These are phyloP conservation scores for Deilephila elpenor DNA, from an alignment of 2,888 invertebrate genomes.

Conservation along the genomic window DNA sequence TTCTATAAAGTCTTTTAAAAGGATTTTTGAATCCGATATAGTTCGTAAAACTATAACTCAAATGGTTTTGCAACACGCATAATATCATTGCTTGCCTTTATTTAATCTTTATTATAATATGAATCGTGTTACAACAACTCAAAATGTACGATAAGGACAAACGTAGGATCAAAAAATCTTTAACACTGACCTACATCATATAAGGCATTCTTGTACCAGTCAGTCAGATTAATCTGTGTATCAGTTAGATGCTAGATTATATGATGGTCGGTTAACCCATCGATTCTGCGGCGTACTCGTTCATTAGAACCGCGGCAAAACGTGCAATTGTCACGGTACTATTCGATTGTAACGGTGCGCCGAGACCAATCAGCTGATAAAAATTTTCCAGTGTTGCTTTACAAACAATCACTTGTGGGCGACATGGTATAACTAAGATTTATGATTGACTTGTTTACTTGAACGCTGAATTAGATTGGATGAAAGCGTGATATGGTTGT, in stretches of 20 bases:
- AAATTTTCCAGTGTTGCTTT: conserved; percentile 6
- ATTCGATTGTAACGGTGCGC: neutral
- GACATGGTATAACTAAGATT: conserved; percentile 2
- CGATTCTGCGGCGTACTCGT: neutral
- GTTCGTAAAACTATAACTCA: too few species aligned
- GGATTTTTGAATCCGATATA: too few species aligned
- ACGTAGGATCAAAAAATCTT: too few species aligned
- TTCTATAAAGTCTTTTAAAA: too few species aligned
- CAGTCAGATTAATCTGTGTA: too few species aligned
- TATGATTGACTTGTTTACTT: neutral
- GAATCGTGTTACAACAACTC: too few species aligned
- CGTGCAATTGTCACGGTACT: neutral
- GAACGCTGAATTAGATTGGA: neutral
- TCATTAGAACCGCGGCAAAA: conserved; percentile 21
- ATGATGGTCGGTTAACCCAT: neutral
- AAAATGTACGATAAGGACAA: too few species aligned
- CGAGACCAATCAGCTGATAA: conserved; percentile 2
- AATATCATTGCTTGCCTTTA: too few species aligned
- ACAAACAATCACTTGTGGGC: conserved; percentile 18
- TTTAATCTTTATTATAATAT: too few species aligned
- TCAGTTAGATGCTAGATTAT: neutral
- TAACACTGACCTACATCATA: too few species aligned
- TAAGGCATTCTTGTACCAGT: too few species aligned
- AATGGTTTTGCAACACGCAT: too few species aligned
- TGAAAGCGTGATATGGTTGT: neutral